Evolutionary conservation across 1,140 invertebrate species (phyloP).

Genomic region (Drosophila santomea): DNA sequence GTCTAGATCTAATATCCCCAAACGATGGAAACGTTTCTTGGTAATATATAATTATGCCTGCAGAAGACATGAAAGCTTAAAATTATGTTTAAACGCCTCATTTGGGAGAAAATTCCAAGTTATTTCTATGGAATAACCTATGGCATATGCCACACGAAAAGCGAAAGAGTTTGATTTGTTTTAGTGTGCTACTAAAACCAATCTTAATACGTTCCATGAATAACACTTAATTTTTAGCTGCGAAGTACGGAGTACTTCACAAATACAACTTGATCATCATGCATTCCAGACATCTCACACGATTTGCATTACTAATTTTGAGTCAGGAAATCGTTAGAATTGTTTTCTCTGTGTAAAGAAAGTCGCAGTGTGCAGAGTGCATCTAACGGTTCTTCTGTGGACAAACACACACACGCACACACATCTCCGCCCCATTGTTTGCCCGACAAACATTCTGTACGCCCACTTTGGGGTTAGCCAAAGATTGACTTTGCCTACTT

Average conservation of each 20-base stretch:
- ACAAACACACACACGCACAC: slow-evolving; percentile 25
- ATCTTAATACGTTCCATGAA: neutral
- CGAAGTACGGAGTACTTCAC: neutral
- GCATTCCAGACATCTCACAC: neutral
- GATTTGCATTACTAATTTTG: slow-evolving; percentile 21
- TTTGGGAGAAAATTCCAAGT: neutral
- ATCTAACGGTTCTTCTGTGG: slow-evolving; percentile 55
- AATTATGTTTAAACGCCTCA: slow-evolving; percentile 3
- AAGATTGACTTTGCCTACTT: slow-evolving; percentile 85
- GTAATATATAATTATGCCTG: slow-evolving; percentile 1
- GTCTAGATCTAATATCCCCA: slow-evolving; percentile 8
- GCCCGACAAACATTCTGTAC: slow-evolving; percentile 37
- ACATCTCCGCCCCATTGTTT: slow-evolving; percentile 51
- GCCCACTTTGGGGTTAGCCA: slow-evolving; percentile 62
- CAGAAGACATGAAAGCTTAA: slow-evolving; percentile 2
- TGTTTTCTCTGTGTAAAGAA: slow-evolving; percentile 27
- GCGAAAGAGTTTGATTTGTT: neutral
- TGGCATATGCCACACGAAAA: neutral
- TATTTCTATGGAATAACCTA: neutral
- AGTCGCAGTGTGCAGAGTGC: slow-evolving; percentile 14
- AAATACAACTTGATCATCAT: too few species aligned
- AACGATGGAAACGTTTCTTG: slow-evolving; percentile 7
- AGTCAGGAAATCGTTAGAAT: slow-evolving; percentile 11
- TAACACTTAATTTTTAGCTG: neutral
- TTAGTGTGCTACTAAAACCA: neutral